Conservation (phyloP, 2,888 invertebrate species). For the Cryptus viduatorius region DNA sequence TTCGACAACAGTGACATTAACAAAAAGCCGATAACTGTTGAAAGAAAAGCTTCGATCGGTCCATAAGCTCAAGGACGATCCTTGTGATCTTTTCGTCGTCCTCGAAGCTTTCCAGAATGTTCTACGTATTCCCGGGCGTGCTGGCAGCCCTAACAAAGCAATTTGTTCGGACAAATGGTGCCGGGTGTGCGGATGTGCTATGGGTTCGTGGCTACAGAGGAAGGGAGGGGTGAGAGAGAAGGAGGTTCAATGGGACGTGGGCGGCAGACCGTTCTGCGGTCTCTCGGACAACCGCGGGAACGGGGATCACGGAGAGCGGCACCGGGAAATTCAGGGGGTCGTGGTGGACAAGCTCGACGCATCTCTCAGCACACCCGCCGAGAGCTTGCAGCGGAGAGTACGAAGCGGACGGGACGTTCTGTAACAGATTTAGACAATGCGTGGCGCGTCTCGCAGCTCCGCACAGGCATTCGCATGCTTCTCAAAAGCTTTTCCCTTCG, state of each 20-base stretch:
- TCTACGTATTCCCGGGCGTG: conserved; percentile 21
- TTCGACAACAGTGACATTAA: background rate
- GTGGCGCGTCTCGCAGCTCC: conserved; percentile 50
- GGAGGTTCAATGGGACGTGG: conserved; percentile 26
- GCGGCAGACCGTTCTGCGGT: conserved; percentile 63
- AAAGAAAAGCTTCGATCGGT: background rate
- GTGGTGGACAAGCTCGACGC: conserved; percentile 58
- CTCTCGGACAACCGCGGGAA: conserved; percentile 59
- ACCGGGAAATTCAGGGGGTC: conserved; percentile 30
- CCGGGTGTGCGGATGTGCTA: conserved; percentile 47
- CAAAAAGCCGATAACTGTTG: background rate
- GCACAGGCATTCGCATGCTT: conserved; percentile 34
- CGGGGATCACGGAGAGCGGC: conserved; percentile 20
- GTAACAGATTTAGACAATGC: conserved; percentile 70
- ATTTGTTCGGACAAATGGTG: conserved; percentile 72
- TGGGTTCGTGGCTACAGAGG: conserved; percentile 29
- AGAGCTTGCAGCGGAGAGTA: conserved; percentile 21
- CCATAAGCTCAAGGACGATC: conserved; percentile 22
- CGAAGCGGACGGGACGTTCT: conserved; percentile 46
- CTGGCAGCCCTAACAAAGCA: conserved; percentile 69
- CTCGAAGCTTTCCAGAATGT: conserved; percentile 23
- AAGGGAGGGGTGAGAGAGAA: background rate
- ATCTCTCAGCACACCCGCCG: conserved; percentile 40
- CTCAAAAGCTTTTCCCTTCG: background rate
- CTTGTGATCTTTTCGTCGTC: background rate